A percentile compares a stretch with the other conserved stretches of the same genome.
Evolutionary conservation across 2,797 vertebrate genomes (phyloP).

Genomic region (Mycteria americana): DNA sequence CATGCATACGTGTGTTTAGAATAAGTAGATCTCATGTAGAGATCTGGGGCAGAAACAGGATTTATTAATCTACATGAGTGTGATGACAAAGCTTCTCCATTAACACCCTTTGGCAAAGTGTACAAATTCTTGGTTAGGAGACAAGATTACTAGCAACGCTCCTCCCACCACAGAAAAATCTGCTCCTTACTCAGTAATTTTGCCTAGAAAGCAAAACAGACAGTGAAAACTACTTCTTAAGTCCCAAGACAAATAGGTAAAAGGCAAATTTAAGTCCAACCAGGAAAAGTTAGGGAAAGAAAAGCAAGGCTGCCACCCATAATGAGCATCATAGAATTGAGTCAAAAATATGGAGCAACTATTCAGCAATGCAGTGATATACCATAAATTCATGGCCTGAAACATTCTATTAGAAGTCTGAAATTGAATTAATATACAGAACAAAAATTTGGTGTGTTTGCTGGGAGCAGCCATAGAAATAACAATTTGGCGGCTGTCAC

Average conservation of each 20-base stretch:
- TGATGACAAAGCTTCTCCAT: not conserved
- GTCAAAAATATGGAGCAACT: not conserved
- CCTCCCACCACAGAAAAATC: not conserved
- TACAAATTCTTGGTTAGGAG: not conserved
- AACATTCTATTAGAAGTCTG: not conserved
- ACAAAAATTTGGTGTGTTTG: not conserved
- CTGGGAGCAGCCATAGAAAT: not conserved
- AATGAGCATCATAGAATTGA: not conserved
- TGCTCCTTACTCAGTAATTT: not conserved
- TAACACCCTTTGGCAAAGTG: not conserved
- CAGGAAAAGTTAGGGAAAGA: not conserved
- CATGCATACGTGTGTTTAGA: rapidly evolving
- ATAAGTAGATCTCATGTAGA: not conserved
- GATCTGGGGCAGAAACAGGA: not conserved
- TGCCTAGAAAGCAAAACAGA: not conserved
- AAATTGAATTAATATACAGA: not conserved
- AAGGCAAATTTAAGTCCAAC: not conserved
- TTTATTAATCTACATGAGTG: not conserved
- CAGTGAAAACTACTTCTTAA: not conserved
- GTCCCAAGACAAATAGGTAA: not conserved
- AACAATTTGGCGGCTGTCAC: not conserved
- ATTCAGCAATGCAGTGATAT: not conserved
- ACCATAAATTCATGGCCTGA: not conserved
- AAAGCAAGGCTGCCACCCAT: not conserved
- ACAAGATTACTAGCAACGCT: not conserved